These are phyloP conservation scores for Orestias chungarensis DNA, from an alignment of 2,797 vertebrate species.

Conservation along the genomic window DNA sequence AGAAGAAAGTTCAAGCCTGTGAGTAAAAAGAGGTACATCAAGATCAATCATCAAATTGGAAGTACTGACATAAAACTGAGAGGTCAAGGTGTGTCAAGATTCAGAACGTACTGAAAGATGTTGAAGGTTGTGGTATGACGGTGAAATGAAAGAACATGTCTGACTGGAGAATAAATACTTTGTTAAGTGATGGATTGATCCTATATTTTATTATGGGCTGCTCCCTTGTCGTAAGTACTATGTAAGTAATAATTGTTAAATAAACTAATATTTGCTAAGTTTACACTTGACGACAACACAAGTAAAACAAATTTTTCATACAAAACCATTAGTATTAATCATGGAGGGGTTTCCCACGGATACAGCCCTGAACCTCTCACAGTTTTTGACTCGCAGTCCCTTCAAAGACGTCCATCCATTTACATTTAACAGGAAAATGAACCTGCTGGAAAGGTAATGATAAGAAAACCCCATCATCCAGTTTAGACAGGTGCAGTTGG, in stretches of 20 bases:
- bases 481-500: not conserved
- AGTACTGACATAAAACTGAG: not conserved
- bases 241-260: not conserved
- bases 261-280: not conserved
- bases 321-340: not conserved
- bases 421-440: not conserved
- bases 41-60: not conserved
- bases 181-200: not conserved
- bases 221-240: not conserved
- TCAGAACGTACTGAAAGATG: slow-evolving; percentile 13
- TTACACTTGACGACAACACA: not conserved
- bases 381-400: no score
- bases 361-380: not conserved
- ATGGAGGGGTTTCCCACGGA: not conserved
- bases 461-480: not conserved
- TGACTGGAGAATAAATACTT: not conserved
- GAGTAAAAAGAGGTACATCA: not conserved
- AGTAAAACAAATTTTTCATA: not conserved
- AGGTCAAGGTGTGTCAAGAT: not conserved
- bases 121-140: slow-evolving; percentile 31
- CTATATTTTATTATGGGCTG: not conserved
- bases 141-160: not conserved
- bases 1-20: not conserved
- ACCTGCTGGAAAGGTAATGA: not conserved
- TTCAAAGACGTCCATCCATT: not conserved